Evolutionary conservation across 2,888 invertebrate species (phyloP).

Genomic region (Eupithecia dodoneata): DNA sequence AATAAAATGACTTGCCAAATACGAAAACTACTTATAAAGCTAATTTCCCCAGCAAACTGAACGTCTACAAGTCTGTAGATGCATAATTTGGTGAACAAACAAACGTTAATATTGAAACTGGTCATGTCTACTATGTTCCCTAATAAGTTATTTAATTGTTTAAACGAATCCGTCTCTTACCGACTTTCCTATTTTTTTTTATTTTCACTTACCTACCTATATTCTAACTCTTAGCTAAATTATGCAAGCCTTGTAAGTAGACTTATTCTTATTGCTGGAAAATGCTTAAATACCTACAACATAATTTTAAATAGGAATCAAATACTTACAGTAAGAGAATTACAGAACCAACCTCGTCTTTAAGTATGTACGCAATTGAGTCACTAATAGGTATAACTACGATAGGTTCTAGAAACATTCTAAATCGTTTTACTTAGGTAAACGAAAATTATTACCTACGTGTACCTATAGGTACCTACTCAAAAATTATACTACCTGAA

Average conservation of each 20-base stretch:
- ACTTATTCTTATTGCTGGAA: background rate
- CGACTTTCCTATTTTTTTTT: background rate
- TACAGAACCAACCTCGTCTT: background rate
- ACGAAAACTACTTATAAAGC: slow-evolving; percentile 6
- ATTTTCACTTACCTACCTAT: background rate
- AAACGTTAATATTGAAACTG: slow-evolving; percentile 26
- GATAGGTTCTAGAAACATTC: background rate
- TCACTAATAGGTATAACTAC: background rate
- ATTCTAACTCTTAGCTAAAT: background rate
- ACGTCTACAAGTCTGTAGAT: background rate
- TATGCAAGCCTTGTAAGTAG: background rate
- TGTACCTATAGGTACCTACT: background rate
- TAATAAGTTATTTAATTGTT: slow-evolving; percentile 14
- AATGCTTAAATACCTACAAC: background rate
- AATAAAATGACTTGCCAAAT: slow-evolving; percentile 32
- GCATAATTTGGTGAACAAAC: slow-evolving; percentile 19
- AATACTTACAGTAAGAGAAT: background rate
- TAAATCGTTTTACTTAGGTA: background rate
- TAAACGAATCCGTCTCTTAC: background rate
- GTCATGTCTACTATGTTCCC: background rate
- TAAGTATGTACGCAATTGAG: background rate
- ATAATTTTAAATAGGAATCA: no score
- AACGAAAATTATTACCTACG: no score
- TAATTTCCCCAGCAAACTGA: slow-evolving; percentile 26
- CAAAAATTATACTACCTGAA: background rate